Evolutionary conservation across 2,797 vertebrate species (phyloP).

Genomic region (Brachyalestes nurse): DNA sequence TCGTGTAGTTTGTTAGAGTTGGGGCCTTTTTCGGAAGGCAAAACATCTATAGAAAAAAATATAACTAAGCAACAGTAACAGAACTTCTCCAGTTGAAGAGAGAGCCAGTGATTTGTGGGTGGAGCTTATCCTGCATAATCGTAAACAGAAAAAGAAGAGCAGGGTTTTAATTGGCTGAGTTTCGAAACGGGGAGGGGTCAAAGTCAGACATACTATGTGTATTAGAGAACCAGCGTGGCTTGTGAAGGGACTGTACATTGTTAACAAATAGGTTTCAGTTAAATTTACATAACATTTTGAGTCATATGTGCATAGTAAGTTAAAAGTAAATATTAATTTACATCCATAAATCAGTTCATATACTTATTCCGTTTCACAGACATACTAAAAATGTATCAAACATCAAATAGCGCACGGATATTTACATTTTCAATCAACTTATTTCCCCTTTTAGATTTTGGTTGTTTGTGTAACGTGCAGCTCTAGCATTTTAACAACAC

Average conservation of each 20-base stretch:
- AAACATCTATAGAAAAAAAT: neutral
- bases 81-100: neutral
- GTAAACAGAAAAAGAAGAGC: neutral
- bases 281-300: neutral
- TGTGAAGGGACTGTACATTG: no score
- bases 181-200: neutral
- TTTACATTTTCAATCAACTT: no score
- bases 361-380: no score
- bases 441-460: no score
- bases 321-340: no score
- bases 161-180: conserved; percentile 32
- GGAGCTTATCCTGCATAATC: conserved; percentile 9
- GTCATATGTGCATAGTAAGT: no score
- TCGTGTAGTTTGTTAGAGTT: neutral
- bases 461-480: no score
- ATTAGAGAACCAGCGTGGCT: neutral
- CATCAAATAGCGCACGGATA: no score
- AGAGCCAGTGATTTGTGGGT: conserved; percentile 59
- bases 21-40: no score
- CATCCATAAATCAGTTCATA: no score
- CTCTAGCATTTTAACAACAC: no score
- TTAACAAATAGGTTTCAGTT: neutral
- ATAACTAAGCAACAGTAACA: neutral
- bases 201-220: neutral
- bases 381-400: no score